Base-by-base conservation (phyloP, 2,888 invertebrate genomes). In the Sepioteuthis lessoniana region DNA sequence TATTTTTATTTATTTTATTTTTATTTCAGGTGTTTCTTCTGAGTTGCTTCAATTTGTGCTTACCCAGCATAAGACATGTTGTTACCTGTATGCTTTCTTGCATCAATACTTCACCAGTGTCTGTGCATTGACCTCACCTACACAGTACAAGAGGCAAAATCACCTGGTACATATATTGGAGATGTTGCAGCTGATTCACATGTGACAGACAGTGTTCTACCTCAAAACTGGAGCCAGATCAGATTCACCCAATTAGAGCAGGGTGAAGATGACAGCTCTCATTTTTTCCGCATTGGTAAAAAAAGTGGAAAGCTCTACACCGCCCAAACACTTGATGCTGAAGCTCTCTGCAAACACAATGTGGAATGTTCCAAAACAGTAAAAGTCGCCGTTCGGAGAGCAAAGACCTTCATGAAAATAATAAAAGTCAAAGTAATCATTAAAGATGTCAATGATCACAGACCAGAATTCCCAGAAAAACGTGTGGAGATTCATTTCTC, bases 361-460 rank as follows among this genome's bases (percentile, higher is more conserved):
- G n/a, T 76, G n/a, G n/a, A 76, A 19, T 76, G 76, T 76, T 76
- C 19, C 13, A 76, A 16, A 76, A 76, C 19, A n/a, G 76, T 92
- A 47, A 47, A 92, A 92, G 21, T 92, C 5, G 92, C 92, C 13
- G 92, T 92, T 31, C 92, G 47, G 35, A 1, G 35, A 10, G 42
- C 46, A 31, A 42, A 92, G 31, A n/a, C 92, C 25, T 92, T 42
- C 47, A 92, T 92, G 46, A 92, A 92, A 28, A 92, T 92, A 47
- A 31, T 92, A 47, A 47, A 92, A 21, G 35, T 92, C 92, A 92
- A 92, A 92, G 92, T 92, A 1, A 92, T 92, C 31, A 92, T 92
- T 0, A 31, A 46, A 46, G 92, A 92, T n/a, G n/a, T 92, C 92
- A 92, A 92, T n/a, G 92, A 92, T 46, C 42, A 92, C 21, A n/a